Percentiles rank a stretch among this genome's conserved stretches.
Conservation (phyloP, 2,888 invertebrate species). For the Drosophila fungiperda region DNA sequence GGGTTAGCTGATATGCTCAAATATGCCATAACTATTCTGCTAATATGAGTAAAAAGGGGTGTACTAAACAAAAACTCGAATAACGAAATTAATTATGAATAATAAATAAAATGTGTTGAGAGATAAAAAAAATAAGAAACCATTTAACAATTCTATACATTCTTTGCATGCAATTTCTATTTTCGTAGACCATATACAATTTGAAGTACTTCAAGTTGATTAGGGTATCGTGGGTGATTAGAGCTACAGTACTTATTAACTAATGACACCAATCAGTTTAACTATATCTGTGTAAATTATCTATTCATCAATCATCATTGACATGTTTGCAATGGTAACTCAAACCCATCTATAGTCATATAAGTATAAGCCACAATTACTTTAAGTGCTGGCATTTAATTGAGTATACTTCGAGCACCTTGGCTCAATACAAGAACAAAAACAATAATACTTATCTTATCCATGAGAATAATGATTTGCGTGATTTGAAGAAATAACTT, state of each 20-base stretch:
- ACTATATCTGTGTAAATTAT: slow-evolving; percentile 17
- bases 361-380: slow-evolving; percentile 19
- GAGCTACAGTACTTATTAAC: slow-evolving; percentile 26
- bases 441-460: slow-evolving; percentile 49
- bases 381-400: slow-evolving; percentile 10
- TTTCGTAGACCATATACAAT: not conserved
- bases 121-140: not conserved
- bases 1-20: slow-evolving; percentile 13
- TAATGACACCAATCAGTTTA: not conserved
- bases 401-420: not conserved
- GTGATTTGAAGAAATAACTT: slow-evolving; percentile 6
- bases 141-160: not conserved
- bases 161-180: not conserved
- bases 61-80: too few relatives aligned
- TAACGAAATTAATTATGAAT: too few relatives aligned
- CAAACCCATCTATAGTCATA: not conserved
- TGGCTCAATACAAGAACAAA: not conserved
- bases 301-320: slow-evolving; percentile 53
- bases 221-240: slow-evolving; percentile 5
- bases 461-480: slow-evolving; percentile 28
- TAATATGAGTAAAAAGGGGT: not conserved
- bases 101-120: too few relatives aligned
- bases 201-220: slow-evolving; percentile 11
- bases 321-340: not conserved
- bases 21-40: not conserved